Evolutionary conservation across 2,888 invertebrate species (phyloP).

Genomic region (Fragum sueziense): DNA sequence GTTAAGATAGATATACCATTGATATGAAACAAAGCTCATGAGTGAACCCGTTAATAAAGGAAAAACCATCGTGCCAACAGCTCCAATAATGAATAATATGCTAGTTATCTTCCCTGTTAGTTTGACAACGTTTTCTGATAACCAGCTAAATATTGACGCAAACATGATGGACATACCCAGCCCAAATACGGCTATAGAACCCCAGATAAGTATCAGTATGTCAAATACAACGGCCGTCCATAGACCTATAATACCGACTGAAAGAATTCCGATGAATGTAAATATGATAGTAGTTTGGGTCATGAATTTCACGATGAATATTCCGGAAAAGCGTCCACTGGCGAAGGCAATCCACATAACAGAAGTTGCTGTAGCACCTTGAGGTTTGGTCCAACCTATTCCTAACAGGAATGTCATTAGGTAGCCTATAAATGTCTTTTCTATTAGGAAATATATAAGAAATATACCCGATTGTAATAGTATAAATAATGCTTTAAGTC

Average conservation of each 20-base stretch:
- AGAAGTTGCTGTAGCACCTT: conserved; percentile 79
- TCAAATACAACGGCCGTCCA: conserved; percentile 45
- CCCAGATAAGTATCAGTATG: conserved; percentile 68
- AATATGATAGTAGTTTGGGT: conserved; percentile 78
- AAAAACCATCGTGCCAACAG: conserved; percentile 81
- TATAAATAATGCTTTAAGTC: conserved; percentile 24
- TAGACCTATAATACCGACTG: conserved; percentile 51
- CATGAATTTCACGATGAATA: conserved; percentile 78
- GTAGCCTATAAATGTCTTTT: conserved; percentile 81
- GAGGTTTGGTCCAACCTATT: conserved; percentile 74
- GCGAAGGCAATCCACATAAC: conserved; percentile 82
- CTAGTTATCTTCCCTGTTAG: conserved; percentile 82
- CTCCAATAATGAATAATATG: conserved; percentile 79
- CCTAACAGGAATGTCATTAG: conserved; percentile 79
- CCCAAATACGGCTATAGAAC: conserved; percentile 78
- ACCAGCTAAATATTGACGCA: conserved; percentile 82
- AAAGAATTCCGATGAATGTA: conserved; percentile 61
- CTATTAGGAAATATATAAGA: conserved; percentile 61
- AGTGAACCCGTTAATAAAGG: conserved; percentile 76
- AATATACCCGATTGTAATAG: conserved; percentile 17
- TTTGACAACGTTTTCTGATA: conserved; percentile 79
- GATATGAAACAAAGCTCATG: conserved; percentile 59
- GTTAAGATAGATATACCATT: conserved; percentile 62
- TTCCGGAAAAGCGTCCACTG: conserved; percentile 78
- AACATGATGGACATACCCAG: conserved; percentile 82